phyloP scores from a whole-genome alignment of 2,113 vertebrate species.

The Ploceus nigricollis region DNA sequence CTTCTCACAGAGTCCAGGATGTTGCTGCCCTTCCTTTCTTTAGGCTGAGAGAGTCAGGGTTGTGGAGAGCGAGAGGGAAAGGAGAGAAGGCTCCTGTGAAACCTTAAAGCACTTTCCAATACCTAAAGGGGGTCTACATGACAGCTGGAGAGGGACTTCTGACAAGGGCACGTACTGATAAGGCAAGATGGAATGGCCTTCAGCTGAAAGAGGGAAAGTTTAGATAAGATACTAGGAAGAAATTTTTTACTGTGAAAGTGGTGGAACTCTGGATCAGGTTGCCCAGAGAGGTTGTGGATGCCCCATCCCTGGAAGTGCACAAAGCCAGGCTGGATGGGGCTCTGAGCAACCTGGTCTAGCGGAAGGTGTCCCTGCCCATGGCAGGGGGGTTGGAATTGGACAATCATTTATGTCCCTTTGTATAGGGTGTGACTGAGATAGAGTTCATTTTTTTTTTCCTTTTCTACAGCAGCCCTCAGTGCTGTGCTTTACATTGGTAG shows the following conservation, averaged over 20 bases:
- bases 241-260: neutral
- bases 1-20: neutral
- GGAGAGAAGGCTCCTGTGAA: neutral
- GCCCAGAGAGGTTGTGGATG: neutral
- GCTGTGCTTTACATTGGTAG: neutral
- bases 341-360: neutral
- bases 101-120: neutral
- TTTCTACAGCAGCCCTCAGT: neutral
- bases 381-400: neutral
- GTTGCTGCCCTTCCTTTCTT: neutral
- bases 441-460: neutral
- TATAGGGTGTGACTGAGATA: neutral
- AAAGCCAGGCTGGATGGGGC: neutral
- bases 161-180: too few species aligned
- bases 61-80: neutral
- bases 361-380: neutral
- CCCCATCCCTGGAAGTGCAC: neutral
- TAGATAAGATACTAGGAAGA: neutral
- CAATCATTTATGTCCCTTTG: neutral
- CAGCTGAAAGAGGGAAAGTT: neutral
- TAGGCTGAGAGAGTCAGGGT: neutral
- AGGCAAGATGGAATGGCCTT: neutral
- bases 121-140: neutral
- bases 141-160: neutral
- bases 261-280: neutral